Evolutionary conservation across 2,888 invertebrate genomes (phyloP).

Genomic region (Leucophora obtusa): DNA sequence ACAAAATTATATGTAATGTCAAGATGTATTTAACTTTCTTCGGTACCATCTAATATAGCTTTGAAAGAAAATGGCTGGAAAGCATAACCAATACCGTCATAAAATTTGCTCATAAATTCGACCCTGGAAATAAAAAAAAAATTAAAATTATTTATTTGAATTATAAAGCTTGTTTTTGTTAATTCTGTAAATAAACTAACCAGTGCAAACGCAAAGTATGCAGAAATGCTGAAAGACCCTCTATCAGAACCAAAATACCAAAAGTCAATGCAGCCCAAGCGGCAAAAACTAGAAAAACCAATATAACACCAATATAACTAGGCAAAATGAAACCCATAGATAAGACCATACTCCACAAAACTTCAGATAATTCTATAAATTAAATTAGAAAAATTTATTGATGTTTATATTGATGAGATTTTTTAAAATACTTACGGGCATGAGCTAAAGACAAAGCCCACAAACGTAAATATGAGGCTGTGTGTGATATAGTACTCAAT

Average conservation of each 20-base stretch:
- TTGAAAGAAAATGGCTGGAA: conserved; percentile 94
- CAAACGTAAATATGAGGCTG: conserved; percentile 95
- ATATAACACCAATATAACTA: conserved; percentile 84
- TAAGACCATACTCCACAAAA: conserved; percentile 96
- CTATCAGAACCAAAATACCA: conserved; percentile 98
- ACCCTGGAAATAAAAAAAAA: conserved; percentile 82
- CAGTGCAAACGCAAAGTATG: conserved; percentile 99
- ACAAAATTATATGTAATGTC: too few species aligned
- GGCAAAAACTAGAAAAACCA: conserved; percentile 90
- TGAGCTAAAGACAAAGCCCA: conserved; percentile 98
- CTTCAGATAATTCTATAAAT: conserved; percentile 90
- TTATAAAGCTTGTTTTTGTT: neutral
- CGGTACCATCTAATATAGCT: conserved; percentile 83
- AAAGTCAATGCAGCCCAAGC: conserved; percentile 95
- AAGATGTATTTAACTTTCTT: conserved; percentile 71
- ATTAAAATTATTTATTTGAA: neutral
- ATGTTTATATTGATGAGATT: neutral
- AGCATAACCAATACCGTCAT: conserved; percentile 88
- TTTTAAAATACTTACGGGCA: conserved; percentile 85
- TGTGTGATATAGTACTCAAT: conserved; percentile 96
- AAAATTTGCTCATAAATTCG: conserved; percentile 98
- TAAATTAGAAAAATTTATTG: neutral
- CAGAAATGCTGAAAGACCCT: conserved; percentile 98
- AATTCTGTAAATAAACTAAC: conserved; percentile 79
- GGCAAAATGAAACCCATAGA: conserved; percentile 83